phyloP scores from a whole-genome alignment of 1,140 invertebrate genomes.

The Aphaenogaster floridana region DNA sequence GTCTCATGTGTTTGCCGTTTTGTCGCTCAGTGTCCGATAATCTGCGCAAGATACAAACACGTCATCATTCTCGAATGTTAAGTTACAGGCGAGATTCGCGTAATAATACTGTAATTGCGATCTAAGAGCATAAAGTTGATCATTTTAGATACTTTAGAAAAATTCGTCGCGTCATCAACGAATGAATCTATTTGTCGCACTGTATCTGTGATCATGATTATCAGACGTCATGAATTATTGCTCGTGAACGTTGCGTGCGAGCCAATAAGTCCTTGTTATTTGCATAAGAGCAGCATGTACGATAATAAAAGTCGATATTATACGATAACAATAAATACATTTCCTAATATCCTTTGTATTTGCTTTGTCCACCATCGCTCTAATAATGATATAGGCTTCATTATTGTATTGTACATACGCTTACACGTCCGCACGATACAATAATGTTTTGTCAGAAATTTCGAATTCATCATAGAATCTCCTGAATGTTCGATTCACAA shows the following conservation, averaged over 20 bases:
- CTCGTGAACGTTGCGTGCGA: conserved; percentile 64
- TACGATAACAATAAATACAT: conserved; percentile 78
- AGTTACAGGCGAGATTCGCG: conserved; percentile 47
- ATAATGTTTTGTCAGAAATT: background rate
- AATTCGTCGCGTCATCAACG: conserved; percentile 2
- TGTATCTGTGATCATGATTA: conserved; percentile 70
- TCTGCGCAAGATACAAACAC: conserved; percentile 55
- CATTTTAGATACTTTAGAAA: conserved; percentile 29
- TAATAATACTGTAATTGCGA: conserved; percentile 54
- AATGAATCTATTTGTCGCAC: conserved; percentile 44
- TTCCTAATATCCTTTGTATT: conserved; percentile 80
- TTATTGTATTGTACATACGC: conserved; percentile 16
- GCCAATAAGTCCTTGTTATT: conserved; percentile 68
- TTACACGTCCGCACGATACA: conserved; percentile 1
- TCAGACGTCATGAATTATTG: conserved; percentile 63
- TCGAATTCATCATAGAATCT: background rate
- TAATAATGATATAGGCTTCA: conserved; percentile 48
- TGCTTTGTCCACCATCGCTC: conserved; percentile 70
- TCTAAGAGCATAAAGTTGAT: conserved; percentile 11
- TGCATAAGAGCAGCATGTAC: conserved; percentile 79
- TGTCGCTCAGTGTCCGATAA: conserved; percentile 49
- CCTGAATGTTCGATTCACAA: background rate
- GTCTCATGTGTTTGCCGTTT: conserved; percentile 54
- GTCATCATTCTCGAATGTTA: conserved; percentile 12
- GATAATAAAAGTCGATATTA: conserved; percentile 75